Evolutionary conservation across 2,888 invertebrate genomes (phyloP), one percentile per base, ranked within the genome.

Genomic region (Petrophora chlorosata): DNA sequence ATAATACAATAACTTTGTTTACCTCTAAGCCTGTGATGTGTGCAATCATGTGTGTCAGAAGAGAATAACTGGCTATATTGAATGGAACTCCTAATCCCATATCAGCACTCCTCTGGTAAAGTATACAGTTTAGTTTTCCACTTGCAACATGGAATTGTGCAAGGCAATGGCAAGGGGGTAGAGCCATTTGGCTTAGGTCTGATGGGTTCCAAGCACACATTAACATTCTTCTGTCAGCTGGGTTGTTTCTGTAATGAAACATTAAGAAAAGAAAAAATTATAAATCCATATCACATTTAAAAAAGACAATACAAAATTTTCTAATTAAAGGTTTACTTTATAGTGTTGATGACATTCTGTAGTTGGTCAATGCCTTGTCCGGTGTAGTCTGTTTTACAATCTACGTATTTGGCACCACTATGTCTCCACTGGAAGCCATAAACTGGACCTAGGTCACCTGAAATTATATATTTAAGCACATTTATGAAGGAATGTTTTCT

Each of bases 371-470:
- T 91, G n/a, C 99, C 99, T 85, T 93, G 82, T 45, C 94, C 94
- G 1, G 87, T 91, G 73, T 99, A 99, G 81, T 98, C 94, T 12
- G 94, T 92, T 59, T 95, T 91, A 90, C 96, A 95, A 63, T 95
- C 93, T 34, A 92, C 85, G 79, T 99, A 99, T 65, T 95, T 88
- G 0, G 99, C 98, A 10, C 99, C 99, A 87, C 95, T 98, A 77
- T 99, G 98, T 47, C 99, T 93, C 99, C 99, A 99, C 78, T 99
- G 99, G 74, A 99, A 99, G 0, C 99, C 99, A 89, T 99, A 99
- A 1, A 99, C 94, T 0, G 99, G 99, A 0, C 99, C 99, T 30
- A 99, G 91, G 84, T 99, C 99, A 46, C 98, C 94, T 94, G 62
- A 8, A 54, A 34, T 13, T 8, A 47, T 17, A 5, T 10, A 25